These are phyloP conservation scores for Prosopocoilus inquinatus DNA, from an alignment of 2,888 invertebrate genomes.

Conservation along the genomic window DNA sequence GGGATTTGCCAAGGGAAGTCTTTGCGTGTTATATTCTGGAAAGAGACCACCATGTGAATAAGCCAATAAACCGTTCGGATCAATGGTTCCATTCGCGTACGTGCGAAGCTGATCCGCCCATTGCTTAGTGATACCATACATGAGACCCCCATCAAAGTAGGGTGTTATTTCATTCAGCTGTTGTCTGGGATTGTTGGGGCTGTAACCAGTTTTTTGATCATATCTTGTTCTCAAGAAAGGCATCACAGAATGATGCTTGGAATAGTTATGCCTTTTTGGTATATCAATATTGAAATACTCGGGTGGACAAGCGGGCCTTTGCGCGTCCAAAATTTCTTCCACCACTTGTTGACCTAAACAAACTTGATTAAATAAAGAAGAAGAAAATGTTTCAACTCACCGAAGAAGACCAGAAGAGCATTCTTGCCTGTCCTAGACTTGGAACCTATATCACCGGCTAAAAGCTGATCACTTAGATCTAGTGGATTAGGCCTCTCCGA, in stretches of 20 bases:
- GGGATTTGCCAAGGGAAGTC: conserved; percentile 59
- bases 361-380: neutral
- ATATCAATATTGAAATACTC: conserved; percentile 60
- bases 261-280: conserved; percentile 49
- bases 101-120: conserved; percentile 58
- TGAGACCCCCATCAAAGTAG: conserved; percentile 60
- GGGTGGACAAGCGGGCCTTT: conserved; percentile 60
- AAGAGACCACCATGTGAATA: conserved; percentile 49
- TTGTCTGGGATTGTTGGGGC: conserved; percentile 60
- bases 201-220: conserved; percentile 55
- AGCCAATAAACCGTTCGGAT: conserved; percentile 51
- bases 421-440: conserved; percentile 54
- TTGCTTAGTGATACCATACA: conserved; percentile 59
- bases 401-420: conserved; percentile 60
- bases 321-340: conserved; percentile 62
- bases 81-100: conserved; percentile 51
- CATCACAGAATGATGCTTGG: conserved; percentile 46
- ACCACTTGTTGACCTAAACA: conserved; percentile 60
- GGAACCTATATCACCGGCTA: conserved; percentile 48
- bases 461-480: conserved; percentile 51
- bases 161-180: conserved; percentile 64
- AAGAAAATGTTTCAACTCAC: conserved; percentile 38
- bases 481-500: conserved; percentile 56
- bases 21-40: conserved; percentile 54
- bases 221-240: conserved; percentile 57